These are phyloP conservation scores for Amniataba percoides DNA, from an alignment of 2,797 vertebrate genomes.

Conservation along the genomic window DNA sequence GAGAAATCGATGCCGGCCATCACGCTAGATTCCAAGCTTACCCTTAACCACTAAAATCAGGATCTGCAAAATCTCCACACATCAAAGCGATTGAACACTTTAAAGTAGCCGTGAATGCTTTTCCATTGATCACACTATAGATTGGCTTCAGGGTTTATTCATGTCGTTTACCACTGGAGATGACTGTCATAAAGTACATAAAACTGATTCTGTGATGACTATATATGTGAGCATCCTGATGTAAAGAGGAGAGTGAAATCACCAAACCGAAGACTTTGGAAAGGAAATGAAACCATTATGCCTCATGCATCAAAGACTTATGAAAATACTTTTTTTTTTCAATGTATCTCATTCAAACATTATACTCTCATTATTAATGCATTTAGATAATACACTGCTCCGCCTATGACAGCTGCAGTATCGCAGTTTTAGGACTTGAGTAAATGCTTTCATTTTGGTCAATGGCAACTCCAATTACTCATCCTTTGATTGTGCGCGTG, in stretches of 20 bases:
- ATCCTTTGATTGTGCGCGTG: neutral
- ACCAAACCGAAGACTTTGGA: neutral
- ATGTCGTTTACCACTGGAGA: slow-evolving; percentile 18
- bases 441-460: slow-evolving; percentile 38
- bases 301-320: slow-evolving; percentile 31
- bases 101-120: slow-evolving; percentile 10
- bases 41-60: slow-evolving; percentile 11
- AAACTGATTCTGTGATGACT: slow-evolving; percentile 16
- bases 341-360: slow-evolving; percentile 26
- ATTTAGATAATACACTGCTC: slow-evolving; percentile 24
- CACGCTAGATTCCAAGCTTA: slow-evolving; percentile 1
- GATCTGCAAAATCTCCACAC: slow-evolving; percentile 4
- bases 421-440: slow-evolving; percentile 17
- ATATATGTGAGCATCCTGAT: slow-evolving; percentile 5
- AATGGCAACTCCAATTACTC: slow-evolving; percentile 26
- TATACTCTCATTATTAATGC: slow-evolving; percentile 25
- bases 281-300: slow-evolving; percentile 35
- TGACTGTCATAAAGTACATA: slow-evolving; percentile 9
- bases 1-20: neutral
- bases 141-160: slow-evolving; percentile 21
- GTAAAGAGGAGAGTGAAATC: neutral
- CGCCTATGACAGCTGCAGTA: slow-evolving; percentile 17
- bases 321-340: neutral
- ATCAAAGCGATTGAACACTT: slow-evolving; percentile 23
- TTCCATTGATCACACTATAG: slow-evolving; percentile 14